Conservation (phyloP, 2,888 invertebrate genomes). For the Melangyna quadrimaculata region DNA sequence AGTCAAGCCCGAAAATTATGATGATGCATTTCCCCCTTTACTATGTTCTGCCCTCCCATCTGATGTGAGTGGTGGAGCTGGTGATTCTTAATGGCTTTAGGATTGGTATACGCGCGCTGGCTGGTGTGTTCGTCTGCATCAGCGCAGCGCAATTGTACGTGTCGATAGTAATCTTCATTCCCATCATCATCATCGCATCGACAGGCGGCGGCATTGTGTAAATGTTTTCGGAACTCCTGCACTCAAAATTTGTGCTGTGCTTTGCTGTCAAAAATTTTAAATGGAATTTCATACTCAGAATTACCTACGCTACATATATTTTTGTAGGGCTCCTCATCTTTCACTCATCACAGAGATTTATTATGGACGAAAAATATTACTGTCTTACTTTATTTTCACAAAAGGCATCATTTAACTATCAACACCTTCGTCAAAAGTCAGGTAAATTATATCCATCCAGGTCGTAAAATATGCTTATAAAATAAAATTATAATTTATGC, state of each 20-base stretch:
- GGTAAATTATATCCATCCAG: not conserved
- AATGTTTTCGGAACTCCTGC: conserved; percentile 5
- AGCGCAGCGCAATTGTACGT: conserved; percentile 37
- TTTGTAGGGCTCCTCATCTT: conserved; percentile 11
- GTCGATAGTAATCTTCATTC: conserved; percentile 52
- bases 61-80: conserved; percentile 6
- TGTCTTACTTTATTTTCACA: conserved; percentile 13
- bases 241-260: conserved; percentile 32
- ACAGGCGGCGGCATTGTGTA: no score
- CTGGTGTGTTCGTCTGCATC: not conserved
- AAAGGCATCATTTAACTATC: conserved; percentile 52
- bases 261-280: conserved; percentile 46
- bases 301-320: no score
- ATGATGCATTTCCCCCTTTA: conserved; percentile 9
- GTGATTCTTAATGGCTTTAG: conserved; percentile 28
- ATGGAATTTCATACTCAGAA: conserved; percentile 59
- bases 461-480: not conserved
- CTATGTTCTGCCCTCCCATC: not conserved
- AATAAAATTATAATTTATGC: conserved; percentile 34
- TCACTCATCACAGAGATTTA: conserved; percentile 4
- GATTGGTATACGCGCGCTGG: not conserved
- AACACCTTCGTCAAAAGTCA: conserved; percentile 43
- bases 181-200: not conserved
- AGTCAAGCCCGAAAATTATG: conserved; percentile 6
- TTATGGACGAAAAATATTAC: conserved; percentile 7